Base-by-base conservation (phyloP, 1,140 invertebrate genomes). In the Medauroidea extradentata region DNA sequence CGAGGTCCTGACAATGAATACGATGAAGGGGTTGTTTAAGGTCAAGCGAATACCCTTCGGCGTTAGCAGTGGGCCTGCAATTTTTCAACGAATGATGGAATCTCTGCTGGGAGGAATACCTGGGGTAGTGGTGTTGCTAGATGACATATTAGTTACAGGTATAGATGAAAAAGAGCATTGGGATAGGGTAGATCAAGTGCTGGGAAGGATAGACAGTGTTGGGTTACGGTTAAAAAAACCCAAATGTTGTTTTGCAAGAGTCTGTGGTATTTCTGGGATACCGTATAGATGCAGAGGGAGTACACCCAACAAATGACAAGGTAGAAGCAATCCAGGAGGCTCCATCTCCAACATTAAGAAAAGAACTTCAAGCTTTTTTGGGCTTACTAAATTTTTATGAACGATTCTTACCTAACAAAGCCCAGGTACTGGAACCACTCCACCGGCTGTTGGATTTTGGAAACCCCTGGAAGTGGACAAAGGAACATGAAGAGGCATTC, bases 181-280 rank as follows among this genome's bases (percentile, higher is more conserved):
- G 16, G 5, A 19, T 46, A 5, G 21, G n/a, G 43, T 19, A n/a
- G 29, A 34, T 34, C 29, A 34, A 34, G 50, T 52, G 9, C 24
- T 52, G n/a, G 25, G n/a, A 16, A 4, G n/a, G 19, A 19, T 52
- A 23, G 24, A 43, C 42, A 42, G 46, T 38, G 9, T 23, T 21
- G 48, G 41, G 23, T 53, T 21, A 14, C 38, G 29, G n/a, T 54
- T 50, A 5, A 19, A 34, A 50, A 23, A 21, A 25, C 49, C 51
- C 24, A 68, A 71, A 50, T 66, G 65, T 57, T 16, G 41, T 13
- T 69, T 73, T 51, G 34, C 62, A 18, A 27, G 13, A 13, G 19
- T 66, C 64, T 63, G 64, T 76, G 11, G 57, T 59, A 5, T 73
- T 69, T 57, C 54, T 76, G 14, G 72, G 75, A 1, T 71, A 69